These are phyloP conservation scores for Scomberomorus guttatus DNA, from an alignment of 2,797 vertebrate species.

Conservation along the genomic window DNA sequence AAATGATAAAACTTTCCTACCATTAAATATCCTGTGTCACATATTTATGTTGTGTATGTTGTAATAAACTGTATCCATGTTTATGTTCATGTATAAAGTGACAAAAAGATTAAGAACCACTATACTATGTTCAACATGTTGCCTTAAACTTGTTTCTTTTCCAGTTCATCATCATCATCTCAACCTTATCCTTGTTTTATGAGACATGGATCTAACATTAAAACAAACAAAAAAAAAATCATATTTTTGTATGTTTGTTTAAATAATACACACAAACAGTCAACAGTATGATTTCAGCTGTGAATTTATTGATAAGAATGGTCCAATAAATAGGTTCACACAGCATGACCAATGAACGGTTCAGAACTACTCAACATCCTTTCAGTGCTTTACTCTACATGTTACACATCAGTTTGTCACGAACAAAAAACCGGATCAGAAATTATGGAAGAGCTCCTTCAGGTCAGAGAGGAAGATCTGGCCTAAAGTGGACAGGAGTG, in stretches of 20 bases:
- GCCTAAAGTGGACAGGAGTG: slow-evolving; percentile 29
- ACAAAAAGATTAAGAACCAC: background rate
- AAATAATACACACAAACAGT: slow-evolving; percentile 9
- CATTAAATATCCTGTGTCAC: background rate
- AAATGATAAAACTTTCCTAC: too few relatives aligned
- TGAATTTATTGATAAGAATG: slow-evolving; percentile 83
- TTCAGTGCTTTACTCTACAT: slow-evolving; percentile 80
- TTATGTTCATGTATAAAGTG: background rate
- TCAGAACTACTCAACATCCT: slow-evolving; percentile 60
- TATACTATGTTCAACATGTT: background rate
- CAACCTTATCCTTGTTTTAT: background rate
- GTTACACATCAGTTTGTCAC: slow-evolving; percentile 39
- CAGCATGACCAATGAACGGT: slow-evolving; percentile 60
- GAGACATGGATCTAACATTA: background rate
- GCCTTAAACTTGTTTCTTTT: background rate
- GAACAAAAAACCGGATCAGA: slow-evolving; percentile 41
- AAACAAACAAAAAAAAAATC: background rate
- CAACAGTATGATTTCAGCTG: slow-evolving; percentile 61
- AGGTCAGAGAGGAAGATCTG: slow-evolving; percentile 16
- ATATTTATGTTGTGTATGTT: slow-evolving; percentile 20
- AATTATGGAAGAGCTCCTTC: slow-evolving; percentile 16
- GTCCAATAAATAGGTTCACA: slow-evolving; percentile 87
- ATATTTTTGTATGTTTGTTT: background rate
- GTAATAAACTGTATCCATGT: slow-evolving; percentile 37
- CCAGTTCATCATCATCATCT: background rate